A percentile compares a stretch with the other conserved stretches of the same genome.
Evolutionary conservation across 2,113 vertebrate genomes (phyloP).

Genomic region (Colaptes auratus): DNA sequence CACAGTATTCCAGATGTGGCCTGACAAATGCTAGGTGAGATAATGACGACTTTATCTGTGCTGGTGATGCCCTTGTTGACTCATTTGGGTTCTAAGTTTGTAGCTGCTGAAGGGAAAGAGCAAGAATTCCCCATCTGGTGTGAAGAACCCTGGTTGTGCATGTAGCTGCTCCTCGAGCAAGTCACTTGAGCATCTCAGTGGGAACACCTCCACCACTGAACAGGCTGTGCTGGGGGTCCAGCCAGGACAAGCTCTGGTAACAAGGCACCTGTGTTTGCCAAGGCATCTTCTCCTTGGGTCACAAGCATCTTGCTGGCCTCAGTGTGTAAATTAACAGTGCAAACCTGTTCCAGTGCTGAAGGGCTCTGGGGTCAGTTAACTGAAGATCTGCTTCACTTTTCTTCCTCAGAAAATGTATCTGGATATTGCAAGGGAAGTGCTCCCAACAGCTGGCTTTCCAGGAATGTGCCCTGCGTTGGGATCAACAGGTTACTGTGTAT

Average conservation of each 20-base stretch:
- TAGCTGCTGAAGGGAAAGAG: neutral
- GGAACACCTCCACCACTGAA: neutral
- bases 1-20: too few species aligned
- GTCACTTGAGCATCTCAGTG: neutral
- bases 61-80: neutral
- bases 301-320: neutral
- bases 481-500: neutral
- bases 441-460: neutral
- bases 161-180: neutral
- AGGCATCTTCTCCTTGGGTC: neutral
- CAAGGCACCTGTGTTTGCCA: fast-evolving
- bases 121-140: neutral
- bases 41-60: too few species aligned
- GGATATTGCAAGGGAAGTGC: neutral
- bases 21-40: too few species aligned
- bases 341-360: neutral
- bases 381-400: neutral
- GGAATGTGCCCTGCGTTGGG: neutral
- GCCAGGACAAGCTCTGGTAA: neutral
- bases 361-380: neutral
- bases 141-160: neutral
- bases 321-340: neutral
- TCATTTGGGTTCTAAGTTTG: neutral
- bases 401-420: neutral
- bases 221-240: neutral